Evolutionary conservation across 1,140 invertebrate species (phyloP), one percentile per base, ranked within the genome.

Genomic region (Neodiprion fabricii): DNA sequence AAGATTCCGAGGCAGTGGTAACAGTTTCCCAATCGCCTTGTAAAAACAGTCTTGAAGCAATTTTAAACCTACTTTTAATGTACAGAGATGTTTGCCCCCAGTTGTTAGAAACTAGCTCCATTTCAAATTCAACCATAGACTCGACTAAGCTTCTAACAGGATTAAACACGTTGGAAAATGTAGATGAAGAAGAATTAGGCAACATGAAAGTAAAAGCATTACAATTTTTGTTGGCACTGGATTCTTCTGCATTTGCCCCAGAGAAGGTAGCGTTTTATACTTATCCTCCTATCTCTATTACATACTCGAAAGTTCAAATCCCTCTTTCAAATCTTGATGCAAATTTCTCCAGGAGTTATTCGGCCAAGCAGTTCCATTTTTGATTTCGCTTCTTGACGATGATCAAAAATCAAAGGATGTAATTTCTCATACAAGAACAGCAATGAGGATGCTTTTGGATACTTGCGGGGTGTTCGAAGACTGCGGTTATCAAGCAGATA

Each of bases 151-250:
- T 91, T 8, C 75, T 84, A 1, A 77, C 67, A 0, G 83, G 81
- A 48, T 71, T 87, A 71, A 79, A 85, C 11, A 76, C 85, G 0
- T 71, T 86, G 73, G 77, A 83, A 21, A 84, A 85, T 0, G 23
- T 86, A 1, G 79, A 85, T 66, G 77, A 82, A 65, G 70, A 85
- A 67, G 84, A 87, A 40, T 77, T 87, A 50, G 86, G 88, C 53
- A 77, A 88, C 72, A 85, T 94, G 72, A 92, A 93, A 85, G 86
- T 94, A 1, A 93, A 93, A 85, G 88, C 91, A 1, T 90, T 94
- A 12, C 91, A 91, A 68, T 89, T 94, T 49, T 90, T 94, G 79
- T 77, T 94, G 7, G 82, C 85, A 67, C 77, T 92, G 9, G 90
- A 93, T 78, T 87, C 88, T n/a, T 86, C 87, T 9, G 85, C 88